These are phyloP conservation scores for Lutra lutra DNA, from an alignment of 2,797 vertebrate species.

Conservation along the genomic window DNA sequence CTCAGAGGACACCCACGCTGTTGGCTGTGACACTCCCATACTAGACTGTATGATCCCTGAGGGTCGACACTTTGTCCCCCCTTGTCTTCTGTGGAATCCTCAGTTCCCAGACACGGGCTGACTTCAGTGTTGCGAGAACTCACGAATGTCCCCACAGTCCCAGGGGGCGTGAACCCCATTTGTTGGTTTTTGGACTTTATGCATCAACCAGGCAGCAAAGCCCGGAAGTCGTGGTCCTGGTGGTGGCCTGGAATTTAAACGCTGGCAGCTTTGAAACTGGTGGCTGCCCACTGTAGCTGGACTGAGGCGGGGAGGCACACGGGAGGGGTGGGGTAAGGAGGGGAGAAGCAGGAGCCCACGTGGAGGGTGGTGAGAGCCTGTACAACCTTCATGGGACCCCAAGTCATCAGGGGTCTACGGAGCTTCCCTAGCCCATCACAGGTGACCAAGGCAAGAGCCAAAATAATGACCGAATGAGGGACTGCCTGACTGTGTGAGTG, in stretches of 20 bases:
- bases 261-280: neutral
- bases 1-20: neutral
- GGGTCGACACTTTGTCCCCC: neutral
- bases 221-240: no score
- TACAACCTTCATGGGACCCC: rapidly evolving
- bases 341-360: neutral
- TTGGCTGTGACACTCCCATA: neutral
- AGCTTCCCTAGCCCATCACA: neutral
- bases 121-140: neutral
- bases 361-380: neutral
- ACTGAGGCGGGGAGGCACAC: neutral
- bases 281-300: no score
- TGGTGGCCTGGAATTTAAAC: neutral
- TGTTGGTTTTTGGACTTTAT: neutral
- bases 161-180: neutral
- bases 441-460: neutral
- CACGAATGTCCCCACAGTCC: neutral
- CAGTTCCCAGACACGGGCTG: neutral
- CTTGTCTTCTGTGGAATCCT: neutral
- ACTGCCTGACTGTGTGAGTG: neutral
- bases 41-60: neutral
- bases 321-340: rapidly evolving
- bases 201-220: neutral
- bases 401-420: neutral
- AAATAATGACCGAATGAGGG: neutral